Evolutionary conservation across 23 tunicate species (phyloP).

Genomic region (Botrylloides violaceus): DNA sequence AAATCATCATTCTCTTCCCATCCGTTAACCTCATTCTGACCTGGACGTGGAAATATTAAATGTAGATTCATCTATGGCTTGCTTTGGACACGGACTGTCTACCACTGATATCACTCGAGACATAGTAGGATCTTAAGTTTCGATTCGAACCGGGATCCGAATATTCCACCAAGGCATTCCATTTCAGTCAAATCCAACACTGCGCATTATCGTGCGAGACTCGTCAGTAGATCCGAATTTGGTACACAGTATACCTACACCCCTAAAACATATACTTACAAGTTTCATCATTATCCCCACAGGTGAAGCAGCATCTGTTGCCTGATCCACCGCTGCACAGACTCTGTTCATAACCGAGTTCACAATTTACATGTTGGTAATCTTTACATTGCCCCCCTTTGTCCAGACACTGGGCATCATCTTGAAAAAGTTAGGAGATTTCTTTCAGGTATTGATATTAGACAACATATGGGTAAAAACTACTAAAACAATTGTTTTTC

Average conservation of each 20-base stretch:
- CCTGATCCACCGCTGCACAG: conserved; percentile 47
- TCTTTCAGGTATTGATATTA: no score
- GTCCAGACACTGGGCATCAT: conserved; percentile 60
- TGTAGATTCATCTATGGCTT: neutral
- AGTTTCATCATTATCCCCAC: conserved; percentile 44
- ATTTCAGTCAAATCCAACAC: no score
- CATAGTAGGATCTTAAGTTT: no score
- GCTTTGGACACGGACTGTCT: neutral
- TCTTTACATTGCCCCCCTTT: conserved; percentile 74
- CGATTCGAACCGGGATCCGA: no score
- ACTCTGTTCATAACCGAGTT: conserved; percentile 58
- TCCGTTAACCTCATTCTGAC: conserved; percentile 39
- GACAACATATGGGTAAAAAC: neutral
- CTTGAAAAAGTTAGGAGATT: conserved; percentile 26
- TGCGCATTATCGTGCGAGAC: no score
- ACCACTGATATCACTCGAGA: neutral
- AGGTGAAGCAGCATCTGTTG: conserved; percentile 50
- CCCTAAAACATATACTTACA: conserved; percentile 67
- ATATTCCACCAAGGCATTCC: no score
- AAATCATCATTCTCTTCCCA: conserved; percentile 50
- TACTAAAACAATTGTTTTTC: neutral
- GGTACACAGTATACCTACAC: no score
- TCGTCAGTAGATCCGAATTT: no score
- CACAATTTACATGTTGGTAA: conserved; percentile 33
- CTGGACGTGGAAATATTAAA: conserved; percentile 1